Conservation (phyloP, 2,113 vertebrate genomes). For the Camarhynchus parvulus region DNA sequence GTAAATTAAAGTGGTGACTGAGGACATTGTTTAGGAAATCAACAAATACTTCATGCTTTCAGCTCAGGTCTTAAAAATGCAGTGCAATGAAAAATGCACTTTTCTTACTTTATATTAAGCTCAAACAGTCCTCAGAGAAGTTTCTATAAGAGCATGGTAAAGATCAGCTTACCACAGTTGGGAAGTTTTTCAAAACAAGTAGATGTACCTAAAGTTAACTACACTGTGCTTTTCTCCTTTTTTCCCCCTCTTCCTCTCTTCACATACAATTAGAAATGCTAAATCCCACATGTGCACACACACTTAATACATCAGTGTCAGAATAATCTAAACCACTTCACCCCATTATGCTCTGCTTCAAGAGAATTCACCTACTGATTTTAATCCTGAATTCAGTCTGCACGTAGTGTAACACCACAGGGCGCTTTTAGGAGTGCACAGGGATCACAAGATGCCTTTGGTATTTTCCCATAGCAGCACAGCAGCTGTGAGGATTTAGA, state of each 20-base stretch:
- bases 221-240: neutral
- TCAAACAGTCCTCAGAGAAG: neutral
- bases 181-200: neutral
- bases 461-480: neutral
- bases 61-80: neutral
- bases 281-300: fast-evolving
- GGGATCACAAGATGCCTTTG: neutral
- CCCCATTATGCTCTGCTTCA: neutral
- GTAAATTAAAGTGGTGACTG: neutral
- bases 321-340: neutral
- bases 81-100: neutral
- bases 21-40: neutral
- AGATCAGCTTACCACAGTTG: neutral
- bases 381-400: neutral
- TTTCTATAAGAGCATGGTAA: neutral
- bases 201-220: neutral
- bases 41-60: neutral
- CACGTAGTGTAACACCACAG: neutral
- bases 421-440: neutral
- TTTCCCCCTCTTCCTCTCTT: neutral
- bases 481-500: neutral
- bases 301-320: neutral
- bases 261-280: neutral
- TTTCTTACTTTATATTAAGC: neutral
- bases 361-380: neutral